Evolutionary conservation across 2,113 vertebrate genomes (phyloP), one percentile per base, ranked within the genome.

Genomic region (Eira barbara): DNA sequence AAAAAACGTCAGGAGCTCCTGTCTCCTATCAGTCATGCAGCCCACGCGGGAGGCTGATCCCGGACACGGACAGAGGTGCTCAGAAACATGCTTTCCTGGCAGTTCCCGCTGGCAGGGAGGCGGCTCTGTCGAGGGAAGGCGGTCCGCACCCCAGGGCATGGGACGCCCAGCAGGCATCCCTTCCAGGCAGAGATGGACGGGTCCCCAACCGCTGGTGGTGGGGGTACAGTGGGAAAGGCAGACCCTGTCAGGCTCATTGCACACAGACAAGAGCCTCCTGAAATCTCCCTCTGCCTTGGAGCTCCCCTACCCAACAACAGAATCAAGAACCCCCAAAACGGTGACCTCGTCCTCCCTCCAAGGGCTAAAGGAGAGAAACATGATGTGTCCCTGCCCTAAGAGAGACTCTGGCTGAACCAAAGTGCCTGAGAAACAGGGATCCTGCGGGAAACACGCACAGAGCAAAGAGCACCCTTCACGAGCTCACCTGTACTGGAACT

Each of bases 61-160:
- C 0, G 1, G 59, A 31, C 42, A 6, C 4, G 29, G 0, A 0
- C 0, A 6, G 67, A 39, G 5, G 1, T 2, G 36, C 20, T 69
- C 1, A 3, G 71, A 87, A 20, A 91, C n/a, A 59, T 3, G 23
- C 42, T 34, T 74, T 42, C 96, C 89, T 3, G 10, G 57, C 2
- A 4, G n/a, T 39, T 87, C 92, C 81, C 45, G 8, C 2, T 25
- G 82, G 36, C 12, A 74, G 94, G 76, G 47, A 73, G 13, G 45
- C 0, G 10, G 91, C 14, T 45, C 49, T 6, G 6, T 20, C 27
- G 3, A 55, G 45, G 31, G 61, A 59, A 9, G n/a, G 55, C 5
- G 74, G 39, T 27, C 45, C 0, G 47, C 25, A 27, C 29, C 86
- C 29, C 65, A 47, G 74, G 39, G 15, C 57, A 57, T 3, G 18